Conservation (phyloP, 2,888 invertebrate genomes). For the Catotricha subobsoleta region DNA sequence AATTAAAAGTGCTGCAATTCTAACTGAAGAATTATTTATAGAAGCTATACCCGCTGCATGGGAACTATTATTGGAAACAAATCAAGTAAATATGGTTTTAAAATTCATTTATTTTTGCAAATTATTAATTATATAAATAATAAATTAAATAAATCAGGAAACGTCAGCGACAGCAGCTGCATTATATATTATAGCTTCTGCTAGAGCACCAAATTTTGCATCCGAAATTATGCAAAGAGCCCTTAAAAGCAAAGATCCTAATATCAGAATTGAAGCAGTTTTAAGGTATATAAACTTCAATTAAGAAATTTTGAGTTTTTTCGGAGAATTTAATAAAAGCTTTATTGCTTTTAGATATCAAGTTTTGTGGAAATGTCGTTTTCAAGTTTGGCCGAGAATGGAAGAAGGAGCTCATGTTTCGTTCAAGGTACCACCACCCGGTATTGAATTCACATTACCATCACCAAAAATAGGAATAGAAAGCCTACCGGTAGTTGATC, state of each 20-base stretch:
- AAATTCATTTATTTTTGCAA: neutral
- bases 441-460: constrained; percentile 96
- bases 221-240: constrained; percentile 78
- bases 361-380: constrained; percentile 89
- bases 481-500: constrained; percentile 86
- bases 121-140: too few species aligned
- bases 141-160: constrained; percentile 43
- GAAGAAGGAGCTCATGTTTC: constrained; percentile 90
- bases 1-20: constrained; percentile 76
- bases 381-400: constrained; percentile 99
- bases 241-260: constrained; percentile 66
- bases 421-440: constrained; percentile 97
- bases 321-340: neutral
- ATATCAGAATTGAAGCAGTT: constrained; percentile 65
- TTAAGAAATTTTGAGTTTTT: neutral
- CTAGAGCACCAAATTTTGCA: constrained; percentile 77
- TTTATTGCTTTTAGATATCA: constrained; percentile 60
- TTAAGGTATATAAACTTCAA: constrained; percentile 34
- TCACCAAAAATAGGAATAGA: constrained; percentile 98
- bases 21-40: constrained; percentile 71
- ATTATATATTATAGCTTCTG: constrained; percentile 81
- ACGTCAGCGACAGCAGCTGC: constrained; percentile 72
- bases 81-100: constrained; percentile 24
- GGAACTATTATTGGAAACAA: constrained; percentile 86
- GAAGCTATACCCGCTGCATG: constrained; percentile 86